These are phyloP conservation scores for Dendrocincla fuliginosa DNA, from an alignment of 2,797 vertebrate species.

Conservation along the genomic window DNA sequence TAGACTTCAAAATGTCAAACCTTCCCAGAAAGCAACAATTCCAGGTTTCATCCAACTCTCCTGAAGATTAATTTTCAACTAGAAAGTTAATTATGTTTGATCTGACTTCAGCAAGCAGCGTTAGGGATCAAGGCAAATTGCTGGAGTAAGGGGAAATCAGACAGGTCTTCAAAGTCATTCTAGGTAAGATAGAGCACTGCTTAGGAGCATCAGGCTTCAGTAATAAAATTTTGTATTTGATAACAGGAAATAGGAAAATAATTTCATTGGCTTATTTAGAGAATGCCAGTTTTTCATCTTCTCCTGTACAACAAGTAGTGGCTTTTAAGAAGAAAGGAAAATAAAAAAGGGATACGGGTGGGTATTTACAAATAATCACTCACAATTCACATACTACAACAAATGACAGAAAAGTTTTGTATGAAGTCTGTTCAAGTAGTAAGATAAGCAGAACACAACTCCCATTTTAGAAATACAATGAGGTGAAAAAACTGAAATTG, in stretches of 20 bases:
- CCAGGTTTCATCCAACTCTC: background rate
- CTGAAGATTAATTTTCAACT: constrained; percentile 14
- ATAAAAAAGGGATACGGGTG: background rate
- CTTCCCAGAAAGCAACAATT: constrained; percentile 4
- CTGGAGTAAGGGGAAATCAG: constrained; percentile 31
- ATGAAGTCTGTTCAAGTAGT: background rate
- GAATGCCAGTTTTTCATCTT: constrained; percentile 40
- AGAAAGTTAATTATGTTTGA: constrained; percentile 41
- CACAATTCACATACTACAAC: background rate
- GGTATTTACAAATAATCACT: background rate
- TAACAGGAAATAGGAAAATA: constrained; percentile 59
- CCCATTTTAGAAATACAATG: background rate
- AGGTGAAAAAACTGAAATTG: background rate
- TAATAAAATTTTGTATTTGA: constrained; percentile 49
- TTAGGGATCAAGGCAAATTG: constrained; percentile 42
- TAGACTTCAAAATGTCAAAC: background rate
- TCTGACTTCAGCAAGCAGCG: background rate
- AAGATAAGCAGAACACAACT: background rate
- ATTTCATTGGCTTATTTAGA: constrained; percentile 36
- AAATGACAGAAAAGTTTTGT: background rate
- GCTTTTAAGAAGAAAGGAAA: background rate
- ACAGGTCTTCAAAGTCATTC: constrained; percentile 58
- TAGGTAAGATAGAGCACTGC: constrained; percentile 51
- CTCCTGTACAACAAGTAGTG: background rate
- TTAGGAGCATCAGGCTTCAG: constrained; percentile 4